phyloP scores from a whole-genome alignment of 1,140 invertebrate species.

The Maconellicoccus hirsutus region DNA sequence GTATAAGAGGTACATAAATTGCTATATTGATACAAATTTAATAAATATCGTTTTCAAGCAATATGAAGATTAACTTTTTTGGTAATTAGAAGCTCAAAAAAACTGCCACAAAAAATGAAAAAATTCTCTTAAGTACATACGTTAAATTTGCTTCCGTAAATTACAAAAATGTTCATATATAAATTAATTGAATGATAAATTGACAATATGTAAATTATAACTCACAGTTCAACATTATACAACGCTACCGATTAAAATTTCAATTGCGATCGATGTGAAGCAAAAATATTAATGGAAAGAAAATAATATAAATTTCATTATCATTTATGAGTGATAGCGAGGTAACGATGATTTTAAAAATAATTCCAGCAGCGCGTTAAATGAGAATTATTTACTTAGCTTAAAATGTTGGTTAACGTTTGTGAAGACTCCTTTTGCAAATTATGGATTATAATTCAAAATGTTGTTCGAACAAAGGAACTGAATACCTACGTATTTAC shows the following conservation, averaged over 20 bases:
- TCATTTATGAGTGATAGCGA: too few species aligned
- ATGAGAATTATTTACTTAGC: too few species aligned
- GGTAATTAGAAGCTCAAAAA: not conserved
- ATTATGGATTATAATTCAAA: too few species aligned
- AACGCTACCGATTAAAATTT: not conserved
- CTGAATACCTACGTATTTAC: too few species aligned
- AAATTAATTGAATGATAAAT: constrained; percentile 10
- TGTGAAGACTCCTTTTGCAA: too few species aligned
- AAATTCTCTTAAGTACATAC: not conserved
- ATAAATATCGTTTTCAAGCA: not conserved
- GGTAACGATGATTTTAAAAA: too few species aligned
- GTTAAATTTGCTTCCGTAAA: not conserved
- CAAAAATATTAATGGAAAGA: too few species aligned
- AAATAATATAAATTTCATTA: too few species aligned
- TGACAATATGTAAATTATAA: not conserved
- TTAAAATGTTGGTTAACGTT: too few species aligned
- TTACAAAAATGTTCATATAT: not conserved
- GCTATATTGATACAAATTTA: not conserved
- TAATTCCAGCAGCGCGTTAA: too few species aligned
- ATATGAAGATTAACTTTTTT: not conserved
- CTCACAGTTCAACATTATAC: not conserved
- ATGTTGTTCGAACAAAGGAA: too few species aligned
- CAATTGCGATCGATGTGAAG: too few species aligned
- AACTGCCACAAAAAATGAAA: not conserved
- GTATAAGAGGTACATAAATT: not conserved